Evolutionary conservation across 2,797 vertebrate genomes (phyloP).

Genomic region (Enteromius argenteus): DNA sequence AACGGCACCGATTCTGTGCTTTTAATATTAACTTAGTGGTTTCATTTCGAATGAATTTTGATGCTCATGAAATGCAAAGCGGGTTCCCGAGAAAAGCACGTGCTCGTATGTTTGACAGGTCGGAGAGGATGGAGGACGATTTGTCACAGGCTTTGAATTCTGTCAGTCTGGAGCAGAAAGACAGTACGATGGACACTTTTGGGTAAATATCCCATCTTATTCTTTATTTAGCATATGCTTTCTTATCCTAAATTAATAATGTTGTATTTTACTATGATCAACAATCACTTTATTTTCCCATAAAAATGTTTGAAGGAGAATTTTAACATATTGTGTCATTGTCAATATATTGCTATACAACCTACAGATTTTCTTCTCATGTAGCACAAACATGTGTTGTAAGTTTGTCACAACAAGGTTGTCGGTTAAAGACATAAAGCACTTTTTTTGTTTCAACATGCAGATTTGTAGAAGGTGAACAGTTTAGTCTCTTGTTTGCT

Average conservation of each 20-base stretch:
- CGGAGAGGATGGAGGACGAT: conserved; percentile 68
- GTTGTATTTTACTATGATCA: background rate
- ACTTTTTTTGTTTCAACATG: conserved; percentile 4
- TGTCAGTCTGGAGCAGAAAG: conserved; percentile 33
- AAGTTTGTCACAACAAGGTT: background rate
- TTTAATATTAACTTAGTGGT: background rate
- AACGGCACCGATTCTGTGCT: background rate
- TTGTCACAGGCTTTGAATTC: conserved; percentile 45
- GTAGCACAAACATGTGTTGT: background rate
- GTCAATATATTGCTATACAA: background rate
- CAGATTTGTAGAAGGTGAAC: conserved; percentile 7
- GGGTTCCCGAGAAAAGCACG: background rate
- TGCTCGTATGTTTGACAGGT: conserved; percentile 48
- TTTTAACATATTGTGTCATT: background rate
- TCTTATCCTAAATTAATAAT: background rate
- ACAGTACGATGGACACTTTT: conserved; percentile 60
- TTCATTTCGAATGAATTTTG: background rate
- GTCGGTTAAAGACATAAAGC: background rate
- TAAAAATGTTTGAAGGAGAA: too few relatives aligned
- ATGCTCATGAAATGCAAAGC: background rate
- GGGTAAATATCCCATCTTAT: conserved; percentile 64
- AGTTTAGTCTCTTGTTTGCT: conserved; percentile 29
- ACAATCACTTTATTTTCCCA: background rate
- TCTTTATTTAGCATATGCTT: background rate
- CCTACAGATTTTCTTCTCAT: background rate